Base-by-base conservation (phyloP, 1,140 invertebrate genomes). In the Homalodisca vitripennis region DNA sequence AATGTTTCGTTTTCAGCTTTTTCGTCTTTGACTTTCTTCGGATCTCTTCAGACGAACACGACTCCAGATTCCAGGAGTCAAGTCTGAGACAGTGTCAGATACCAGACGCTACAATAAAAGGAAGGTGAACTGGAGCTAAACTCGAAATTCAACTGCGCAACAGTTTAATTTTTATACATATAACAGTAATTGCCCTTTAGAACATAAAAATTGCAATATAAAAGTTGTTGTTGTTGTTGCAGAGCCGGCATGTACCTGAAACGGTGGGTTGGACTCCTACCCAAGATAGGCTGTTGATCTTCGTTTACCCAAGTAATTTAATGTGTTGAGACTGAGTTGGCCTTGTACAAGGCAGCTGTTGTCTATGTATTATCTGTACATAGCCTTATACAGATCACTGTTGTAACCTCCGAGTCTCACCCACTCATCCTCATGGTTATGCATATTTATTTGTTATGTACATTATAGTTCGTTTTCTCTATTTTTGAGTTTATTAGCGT, bases 361-460 rank as follows among this genome's bases (percentile, higher is more conserved):
- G 17, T 20, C n/a, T 20, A 20, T 20, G 48, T 22, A 10, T 3
- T 41, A 6, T 10, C 34, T 51, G 14, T 20, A 12, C n/a, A 12
- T 20, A 51, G 48, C 34, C 17, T 41, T 17, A 17, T 41, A 10
- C 3, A 51, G 17, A 20, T 51, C 14, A 14, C 48, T 51, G 3
- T 51, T 3, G 22, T 3, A 20, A 3, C n/a, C n/a, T 3, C 48
- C 22, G 48, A 12, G 3, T 51, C 48, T 20, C 14, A 14, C n/a
- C 6, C 6, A 51, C 48, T 10, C 17, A 17, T 41, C 6, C 17
- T 20, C n/a, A 51, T 22, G 3, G 17, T 3, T 51, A 12, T 12
- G 3, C 48, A 51, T 51, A 51, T 51, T 51, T 51, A 51, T 51
- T 51, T 51, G 48, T 51, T 51, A 51, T 51, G 22, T 41, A 41